Conservation (phyloP, 2,888 invertebrate species). For the Idaea aversata region DNA sequence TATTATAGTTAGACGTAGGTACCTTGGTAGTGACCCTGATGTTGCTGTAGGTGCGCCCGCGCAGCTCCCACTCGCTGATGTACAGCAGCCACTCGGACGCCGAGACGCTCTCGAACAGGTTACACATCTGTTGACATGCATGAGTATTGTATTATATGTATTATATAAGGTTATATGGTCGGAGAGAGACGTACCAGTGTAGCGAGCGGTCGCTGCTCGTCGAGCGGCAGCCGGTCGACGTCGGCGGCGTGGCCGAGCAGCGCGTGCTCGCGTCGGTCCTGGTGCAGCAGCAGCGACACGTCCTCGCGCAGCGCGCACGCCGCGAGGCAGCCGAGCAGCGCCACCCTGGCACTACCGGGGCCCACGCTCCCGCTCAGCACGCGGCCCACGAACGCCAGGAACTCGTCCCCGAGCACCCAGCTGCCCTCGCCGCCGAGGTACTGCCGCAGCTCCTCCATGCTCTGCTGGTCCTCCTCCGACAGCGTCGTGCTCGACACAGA, state of each 20-base stretch:
- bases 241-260: constrained; percentile 92
- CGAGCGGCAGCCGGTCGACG: constrained; percentile 86
- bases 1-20: too few species aligned
- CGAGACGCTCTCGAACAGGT: constrained; percentile 93
- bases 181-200: too few species aligned
- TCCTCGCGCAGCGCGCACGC: constrained; percentile 92
- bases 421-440: constrained; percentile 95
- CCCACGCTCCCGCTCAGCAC: constrained; percentile 75
- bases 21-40: constrained; percentile 95
- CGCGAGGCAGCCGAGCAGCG: constrained; percentile 85
- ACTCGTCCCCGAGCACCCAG: constrained; percentile 95
- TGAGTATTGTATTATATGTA: too few species aligned
- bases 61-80: constrained; percentile 94
- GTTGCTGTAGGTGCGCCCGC: constrained; percentile 89
- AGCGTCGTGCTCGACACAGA: constrained; percentile 85
- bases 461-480: constrained; percentile 86
- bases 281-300: constrained; percentile 92
- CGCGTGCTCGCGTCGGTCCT: constrained; percentile 93
- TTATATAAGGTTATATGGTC: too few species aligned
- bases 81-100: constrained; percentile 96
- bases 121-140: constrained; percentile 88
- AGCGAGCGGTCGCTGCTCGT: constrained; percentile 90
- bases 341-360: constrained; percentile 81
- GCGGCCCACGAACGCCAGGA: constrained; percentile 87
- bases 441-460: constrained; percentile 90